Evolutionary conservation across 2,888 invertebrate genomes (phyloP), one percentile per base, ranked within the genome.

Genomic region (Eristalis pertinax): DNA sequence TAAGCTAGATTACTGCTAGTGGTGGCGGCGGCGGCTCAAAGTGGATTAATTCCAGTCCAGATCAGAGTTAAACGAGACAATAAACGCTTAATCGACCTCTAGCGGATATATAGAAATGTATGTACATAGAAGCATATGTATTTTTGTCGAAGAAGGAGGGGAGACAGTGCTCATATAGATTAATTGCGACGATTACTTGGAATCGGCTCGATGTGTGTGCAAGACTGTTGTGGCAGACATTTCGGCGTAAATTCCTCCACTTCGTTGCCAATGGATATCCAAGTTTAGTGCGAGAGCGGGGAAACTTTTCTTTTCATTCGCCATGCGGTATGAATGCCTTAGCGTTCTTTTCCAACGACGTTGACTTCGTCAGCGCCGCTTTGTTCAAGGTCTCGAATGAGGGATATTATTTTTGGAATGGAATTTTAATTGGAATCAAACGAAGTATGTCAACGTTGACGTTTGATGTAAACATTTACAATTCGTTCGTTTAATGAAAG

Each of bases 341-440:
- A 75, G 62, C 41, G 29, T 35, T 74, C 78, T 58, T 70, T 77
- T 83, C 56, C 58, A 5, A 38, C 63, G 8, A 70, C 41, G 11
- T 8, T 50, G 8, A 43, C 50, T 19, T 8, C n/a, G n/a, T 7
- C 19, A 22, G 56, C 56, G 56, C n/a, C n/a, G 50, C 7, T 56
- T 19, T 67, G 50, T 64, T 70, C 85, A 86, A 86, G 85, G 81
- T 79, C 75, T 70, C 56, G 65, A 79, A 67, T 63, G 50, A 26
- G 22, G 13, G 29, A 50, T 29, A 29, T 26, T 86, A 87, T 83
- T 83, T 87, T 74, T 87, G 83, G 86, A 83, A 63, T 35, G 79
- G 86, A 83, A 87, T 87, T 83, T 87, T 87, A 83, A 83, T 82
- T 87, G 68, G 73, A 68, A 83, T 72, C 73, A 83, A 87, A 75